Percentiles rank a stretch among this genome's conserved stretches.
Conservation (phyloP, 2,888 invertebrate genomes). For the Sussaba pulchella region DNA sequence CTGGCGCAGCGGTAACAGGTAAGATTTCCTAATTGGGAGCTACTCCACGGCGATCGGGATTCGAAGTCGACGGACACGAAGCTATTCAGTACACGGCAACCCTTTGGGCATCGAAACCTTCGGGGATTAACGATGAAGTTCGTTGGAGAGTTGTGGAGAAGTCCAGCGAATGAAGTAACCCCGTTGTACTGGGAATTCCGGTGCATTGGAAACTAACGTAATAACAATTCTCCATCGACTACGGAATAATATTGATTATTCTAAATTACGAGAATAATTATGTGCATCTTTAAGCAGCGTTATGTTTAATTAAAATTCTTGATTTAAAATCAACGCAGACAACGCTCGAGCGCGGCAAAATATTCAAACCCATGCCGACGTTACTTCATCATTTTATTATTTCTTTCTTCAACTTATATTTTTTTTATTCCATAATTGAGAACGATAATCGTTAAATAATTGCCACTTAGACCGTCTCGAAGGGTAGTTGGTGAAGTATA, state of each 20-base stretch:
- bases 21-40: conserved; percentile 64
- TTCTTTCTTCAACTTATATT: not conserved
- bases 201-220: not conserved
- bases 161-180: conserved; percentile 6
- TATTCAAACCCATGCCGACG: too few relatives aligned
- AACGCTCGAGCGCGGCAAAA: too few relatives aligned
- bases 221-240: not conserved
- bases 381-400: too few relatives aligned
- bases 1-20: not conserved
- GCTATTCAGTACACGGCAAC: conserved; percentile 5
- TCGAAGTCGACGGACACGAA: conserved; percentile 22
- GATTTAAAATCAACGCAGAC: too few relatives aligned
- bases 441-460: conserved; percentile 63
- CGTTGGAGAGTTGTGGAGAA: not conserved
- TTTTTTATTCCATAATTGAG: conserved; percentile 37
- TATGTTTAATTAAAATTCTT: too few relatives aligned
- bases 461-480: conserved; percentile 56
- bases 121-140: not conserved
- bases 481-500: conserved; percentile 30
- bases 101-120: conserved; percentile 9
- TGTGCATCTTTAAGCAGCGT: too few relatives aligned
- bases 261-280: not conserved
- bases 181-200: not conserved
- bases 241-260: not conserved
- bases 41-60: conserved; percentile 34